Evolutionary conservation across 2,113 vertebrate genomes (phyloP), one percentile per base, ranked within the genome.

Genomic region (Aramus guarauna): DNA sequence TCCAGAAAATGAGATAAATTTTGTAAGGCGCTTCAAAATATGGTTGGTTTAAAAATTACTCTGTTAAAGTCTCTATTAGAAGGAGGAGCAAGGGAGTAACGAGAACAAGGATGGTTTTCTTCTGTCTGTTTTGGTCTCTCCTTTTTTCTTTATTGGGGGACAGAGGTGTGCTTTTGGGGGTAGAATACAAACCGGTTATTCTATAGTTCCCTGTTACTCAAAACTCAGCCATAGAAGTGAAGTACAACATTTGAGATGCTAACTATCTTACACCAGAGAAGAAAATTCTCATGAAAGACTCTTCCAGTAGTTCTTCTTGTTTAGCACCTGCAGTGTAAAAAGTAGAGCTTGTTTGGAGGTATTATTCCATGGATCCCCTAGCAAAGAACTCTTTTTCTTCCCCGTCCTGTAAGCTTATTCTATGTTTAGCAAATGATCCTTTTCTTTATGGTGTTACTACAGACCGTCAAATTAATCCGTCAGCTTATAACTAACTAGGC

Each of bases 141-240:
- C 6, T 3, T 5, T 12, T n/a, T 56, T 14, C 6, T 3, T 5
- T 12, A 32, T 56, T 14, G 7, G 8, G 18, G 5, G 18, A 4
- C 52, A 53, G 11, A 9, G 1, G 1, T 50, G 6, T 52, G 15
- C 26, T 53, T 77, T 53, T 52, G 24, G 12, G 71, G 12, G 11
- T 72, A 39, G 71, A 74, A 69, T 30, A 23, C 55, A 58, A 56
- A 66, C 32, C 2, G 0, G 17, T 88, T 71, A 9, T 80, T 47
- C 6, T 59, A 60, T 72, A 55, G 37, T 52, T 79, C 62, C 41
- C 23, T 79, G 14, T 83, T 74, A 37, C 45, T 71, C 3, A 2
- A 79, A 82, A 84, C 24, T 69, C 20, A 55, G 7, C 36, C 27
- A 12, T 16, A 34, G 52, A 71, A 45, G 18, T 22, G 21, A 67